A percentile compares a stretch with the other conserved stretches of the same genome.
These are phyloP conservation scores for Nymphalis c-album DNA, from an alignment of 2,888 invertebrate genomes.

Conservation along the genomic window DNA sequence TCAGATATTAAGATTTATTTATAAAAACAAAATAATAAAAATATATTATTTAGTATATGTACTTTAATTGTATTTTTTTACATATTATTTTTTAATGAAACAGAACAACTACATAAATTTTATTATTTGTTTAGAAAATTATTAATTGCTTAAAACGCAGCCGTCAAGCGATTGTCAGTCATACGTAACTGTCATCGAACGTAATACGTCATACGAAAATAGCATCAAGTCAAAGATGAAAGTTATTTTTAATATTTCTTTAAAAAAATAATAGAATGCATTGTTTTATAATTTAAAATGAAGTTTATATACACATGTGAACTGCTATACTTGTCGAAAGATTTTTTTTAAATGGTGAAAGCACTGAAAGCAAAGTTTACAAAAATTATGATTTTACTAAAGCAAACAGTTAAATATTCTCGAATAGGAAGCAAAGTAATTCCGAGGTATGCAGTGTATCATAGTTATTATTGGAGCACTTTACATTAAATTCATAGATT, in stretches of 20 bases:
- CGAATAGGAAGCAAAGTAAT: constrained; percentile 66
- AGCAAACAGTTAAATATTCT: constrained; percentile 69
- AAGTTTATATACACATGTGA: constrained; percentile 47
- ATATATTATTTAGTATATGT: too few species aligned
- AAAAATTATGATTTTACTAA: constrained; percentile 76
- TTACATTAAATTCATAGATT: neutral
- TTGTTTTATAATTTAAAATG: constrained; percentile 51
- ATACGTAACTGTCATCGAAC: constrained; percentile 15
- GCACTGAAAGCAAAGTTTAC: constrained; percentile 56
- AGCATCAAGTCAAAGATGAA: constrained; percentile 73
- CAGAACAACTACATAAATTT: neutral
- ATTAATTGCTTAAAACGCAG: constrained; percentile 13
- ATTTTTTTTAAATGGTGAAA: constrained; percentile 48
- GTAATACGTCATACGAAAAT: constrained; percentile 65
- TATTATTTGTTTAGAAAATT: neutral
- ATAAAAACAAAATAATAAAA: neutral
- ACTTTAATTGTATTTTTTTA: too few species aligned
- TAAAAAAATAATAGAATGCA: constrained; percentile 51
- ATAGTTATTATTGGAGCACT: constrained; percentile 31
- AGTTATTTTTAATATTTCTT: constrained; percentile 74
- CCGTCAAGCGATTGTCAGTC: constrained; percentile 17
- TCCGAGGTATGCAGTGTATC: constrained; percentile 60
- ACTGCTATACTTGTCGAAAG: constrained; percentile 48
- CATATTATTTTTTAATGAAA: neutral
- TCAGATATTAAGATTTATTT: neutral